phyloP scores from a whole-genome alignment of 2,888 invertebrate species.

The Mythimna pallens region DNA sequence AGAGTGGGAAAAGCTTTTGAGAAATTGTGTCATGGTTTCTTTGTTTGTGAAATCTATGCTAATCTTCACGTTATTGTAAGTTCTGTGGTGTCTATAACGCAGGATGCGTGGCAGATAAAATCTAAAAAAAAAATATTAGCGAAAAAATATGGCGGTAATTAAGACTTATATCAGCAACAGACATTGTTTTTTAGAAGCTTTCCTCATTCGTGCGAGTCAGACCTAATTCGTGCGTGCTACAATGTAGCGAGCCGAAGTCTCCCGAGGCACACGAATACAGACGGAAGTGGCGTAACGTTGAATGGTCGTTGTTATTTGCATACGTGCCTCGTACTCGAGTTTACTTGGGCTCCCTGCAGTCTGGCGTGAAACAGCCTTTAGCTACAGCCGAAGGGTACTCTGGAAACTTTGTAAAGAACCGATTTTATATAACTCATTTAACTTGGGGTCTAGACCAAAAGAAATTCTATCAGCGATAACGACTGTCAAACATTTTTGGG shows the following conservation, averaged over 20 bases:
- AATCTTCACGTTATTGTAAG: not conserved
- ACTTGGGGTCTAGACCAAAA: not conserved
- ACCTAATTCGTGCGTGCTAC: constrained; percentile 30
- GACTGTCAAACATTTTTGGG: not conserved
- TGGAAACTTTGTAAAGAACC: not conserved
- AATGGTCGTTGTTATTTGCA: constrained; percentile 34
- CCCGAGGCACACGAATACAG: constrained; percentile 3
- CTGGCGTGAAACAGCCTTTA: constrained; percentile 21
- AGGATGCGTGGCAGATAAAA: not conserved
- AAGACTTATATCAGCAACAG: not conserved
- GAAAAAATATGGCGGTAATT: not conserved
- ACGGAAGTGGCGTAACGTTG: not conserved
- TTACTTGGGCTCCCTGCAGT: constrained; percentile 42
- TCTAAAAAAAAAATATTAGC: not conserved
- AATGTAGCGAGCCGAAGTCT: constrained; percentile 37
- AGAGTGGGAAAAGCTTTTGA: not conserved
- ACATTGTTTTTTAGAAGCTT: constrained; percentile 14
- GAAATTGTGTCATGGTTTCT: not conserved
- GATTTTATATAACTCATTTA: not conserved
- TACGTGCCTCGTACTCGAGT: constrained; percentile 10
- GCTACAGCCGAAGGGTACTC: not conserved
- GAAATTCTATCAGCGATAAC: too few species aligned
- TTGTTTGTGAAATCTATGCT: too few species aligned
- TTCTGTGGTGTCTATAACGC: not conserved
- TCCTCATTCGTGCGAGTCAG: constrained; percentile 11